Conservation (phyloP, 1,140 invertebrate species). For the Lepidurus arcticus region DNA sequence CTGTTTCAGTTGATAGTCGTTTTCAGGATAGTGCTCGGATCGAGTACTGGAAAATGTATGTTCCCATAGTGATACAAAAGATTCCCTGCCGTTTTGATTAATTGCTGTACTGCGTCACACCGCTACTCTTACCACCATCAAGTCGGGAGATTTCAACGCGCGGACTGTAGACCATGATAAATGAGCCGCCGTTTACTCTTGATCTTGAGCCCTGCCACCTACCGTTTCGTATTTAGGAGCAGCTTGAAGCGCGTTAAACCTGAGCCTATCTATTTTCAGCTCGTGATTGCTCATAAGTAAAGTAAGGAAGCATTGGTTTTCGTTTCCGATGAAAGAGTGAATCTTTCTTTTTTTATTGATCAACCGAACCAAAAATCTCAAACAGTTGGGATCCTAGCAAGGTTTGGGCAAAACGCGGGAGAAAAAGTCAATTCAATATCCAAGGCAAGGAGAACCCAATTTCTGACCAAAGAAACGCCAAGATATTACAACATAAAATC, state of each 20-base stretch:
- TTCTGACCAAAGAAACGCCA: background rate
- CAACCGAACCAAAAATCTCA: background rate
- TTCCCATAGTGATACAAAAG: too few relatives aligned
- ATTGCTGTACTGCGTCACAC: too few relatives aligned
- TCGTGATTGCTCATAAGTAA: background rate
- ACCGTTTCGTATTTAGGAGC: background rate
- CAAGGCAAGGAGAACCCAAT: background rate
- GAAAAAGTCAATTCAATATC: background rate
- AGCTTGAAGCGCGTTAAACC: background rate
- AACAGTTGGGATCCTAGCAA: background rate
- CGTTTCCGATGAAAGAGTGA: background rate
- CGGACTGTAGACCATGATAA: background rate
- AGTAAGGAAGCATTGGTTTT: background rate
- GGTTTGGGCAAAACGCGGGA: background rate
- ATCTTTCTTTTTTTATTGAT: background rate
- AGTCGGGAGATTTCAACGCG: background rate
- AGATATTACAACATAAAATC: slow-evolving; percentile 21
- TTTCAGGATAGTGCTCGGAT: too few relatives aligned
- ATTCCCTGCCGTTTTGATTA: too few relatives aligned
- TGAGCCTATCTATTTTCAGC: background rate
- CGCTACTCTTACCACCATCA: background rate
- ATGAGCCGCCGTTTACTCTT: slow-evolving; percentile 9
- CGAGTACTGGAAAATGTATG: too few relatives aligned
- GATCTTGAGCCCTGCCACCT: background rate
- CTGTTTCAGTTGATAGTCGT: too few relatives aligned